Base-by-base conservation (phyloP, 37 sponge, comb jelly and placozoan genomes). In the Cladorhizidae sp. region DNA sequence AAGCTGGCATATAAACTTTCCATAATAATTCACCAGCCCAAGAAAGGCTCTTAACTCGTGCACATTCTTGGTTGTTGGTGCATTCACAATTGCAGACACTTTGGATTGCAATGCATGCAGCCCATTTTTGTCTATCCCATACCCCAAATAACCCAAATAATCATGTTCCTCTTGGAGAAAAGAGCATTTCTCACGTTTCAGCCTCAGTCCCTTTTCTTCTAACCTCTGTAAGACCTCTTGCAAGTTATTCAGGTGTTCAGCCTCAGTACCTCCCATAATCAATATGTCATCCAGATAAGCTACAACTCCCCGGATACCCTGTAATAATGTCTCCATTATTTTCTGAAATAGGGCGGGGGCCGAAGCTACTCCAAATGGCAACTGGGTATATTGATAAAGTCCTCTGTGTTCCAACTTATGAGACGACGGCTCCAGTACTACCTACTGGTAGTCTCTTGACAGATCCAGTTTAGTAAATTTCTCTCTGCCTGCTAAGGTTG, bases 321-420 rank as follows among this genome's bases (percentile, higher is more conserved):
- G 25, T 41, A 45, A 73, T 36, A 72, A 41, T 57, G 22, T 72
- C 3, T 83, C 84, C 75, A 83, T 83, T 22, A 26, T 68, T 36
- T 40, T 42, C 61, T 85, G 85, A 54, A 77, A 85, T 29, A 85
- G 76, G 22, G 78, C 77, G 5, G 78, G 67, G 5, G 78, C 85
- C 28, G 71, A 67, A 0, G 85, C 67, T 37, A 85, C 72, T 31
- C 85, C 78, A 77, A 76, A 85, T 31, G 78, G 85, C 40, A 77
- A 39, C 49, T 78, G 11, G 17, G 78, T 77, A 49, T 65, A 76
- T 22, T 40, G 42, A 55, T 37, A 85, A 23, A 85, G 26, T 54
- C 71, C 85, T 37, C 52, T 67, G 58, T 43, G 72, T 22, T 68
- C 55, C 29, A 40, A 40, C 57, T 76, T 33, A 31, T 50, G 49